Evolutionary conservation across 2,888 invertebrate species (phyloP).

Genomic region (Drymonia ruficornis): DNA sequence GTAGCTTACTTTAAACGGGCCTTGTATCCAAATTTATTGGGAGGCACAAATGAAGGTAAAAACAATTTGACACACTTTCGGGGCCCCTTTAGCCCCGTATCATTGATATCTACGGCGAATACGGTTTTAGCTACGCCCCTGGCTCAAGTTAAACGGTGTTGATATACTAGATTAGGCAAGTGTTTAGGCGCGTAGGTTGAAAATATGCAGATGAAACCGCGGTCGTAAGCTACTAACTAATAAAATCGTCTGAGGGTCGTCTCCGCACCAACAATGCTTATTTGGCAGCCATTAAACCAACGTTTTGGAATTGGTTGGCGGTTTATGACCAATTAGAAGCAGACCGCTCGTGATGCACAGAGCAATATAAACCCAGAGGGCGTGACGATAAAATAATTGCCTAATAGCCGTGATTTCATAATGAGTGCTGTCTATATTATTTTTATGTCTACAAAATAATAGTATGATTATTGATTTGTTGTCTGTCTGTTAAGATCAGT

Average conservation of each 20-base stretch:
- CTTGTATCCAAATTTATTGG: no score
- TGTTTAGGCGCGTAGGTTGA: neutral
- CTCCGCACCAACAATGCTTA: constrained; percentile 6
- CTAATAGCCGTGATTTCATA: neutral
- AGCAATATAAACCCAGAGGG: constrained; percentile 4
- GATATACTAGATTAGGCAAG: no score
- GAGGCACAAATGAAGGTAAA: no score
- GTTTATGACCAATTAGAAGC: constrained; percentile 29
- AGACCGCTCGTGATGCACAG: constrained; percentile 17
- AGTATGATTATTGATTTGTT: neutral
- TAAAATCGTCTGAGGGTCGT: constrained; percentile 1
- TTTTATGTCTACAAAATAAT: neutral
- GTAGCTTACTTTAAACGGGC: no score
- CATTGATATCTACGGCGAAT: no score
- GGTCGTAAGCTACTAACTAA: neutral
- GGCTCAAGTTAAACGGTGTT: no score
- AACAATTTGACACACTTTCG: no score
- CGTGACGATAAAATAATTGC: constrained; percentile 4
- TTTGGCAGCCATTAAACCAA: constrained; percentile 20
- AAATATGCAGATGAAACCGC: neutral
- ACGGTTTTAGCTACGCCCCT: no score
- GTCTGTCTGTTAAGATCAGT: neutral
- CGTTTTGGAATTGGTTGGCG: constrained; percentile 18
- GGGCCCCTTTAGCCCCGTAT: no score
- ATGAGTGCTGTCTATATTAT: neutral